Conservation (phyloP, 2,888 invertebrate species). For the Drosophila mayaguana region DNA sequence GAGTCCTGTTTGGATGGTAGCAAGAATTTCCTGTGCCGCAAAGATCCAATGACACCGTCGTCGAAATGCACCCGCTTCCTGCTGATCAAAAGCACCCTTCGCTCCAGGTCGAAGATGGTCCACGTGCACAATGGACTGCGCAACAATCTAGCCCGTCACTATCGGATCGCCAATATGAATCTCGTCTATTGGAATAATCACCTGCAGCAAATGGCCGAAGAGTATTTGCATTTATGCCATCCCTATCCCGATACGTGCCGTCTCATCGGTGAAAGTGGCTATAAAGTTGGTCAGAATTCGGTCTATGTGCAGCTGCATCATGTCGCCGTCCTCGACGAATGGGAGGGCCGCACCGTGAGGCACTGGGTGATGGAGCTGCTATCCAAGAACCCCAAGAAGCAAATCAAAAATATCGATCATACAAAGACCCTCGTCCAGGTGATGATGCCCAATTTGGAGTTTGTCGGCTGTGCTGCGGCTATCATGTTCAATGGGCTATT, state of each 20-base stretch:
- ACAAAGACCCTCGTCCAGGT: conserved; percentile 28
- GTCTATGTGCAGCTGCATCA: conserved; percentile 18
- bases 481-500: conserved; percentile 55
- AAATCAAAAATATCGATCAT: not conserved
- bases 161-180: conserved; percentile 47
- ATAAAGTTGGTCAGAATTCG: conserved; percentile 43
- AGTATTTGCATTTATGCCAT: conserved; percentile 40
- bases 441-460: conserved; percentile 47
- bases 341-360: conserved; percentile 43
- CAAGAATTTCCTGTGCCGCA: conserved; percentile 40
- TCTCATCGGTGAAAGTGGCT: conserved; percentile 24
- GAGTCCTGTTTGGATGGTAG: conserved; percentile 33
- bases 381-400: not conserved
- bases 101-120: conserved; percentile 16
- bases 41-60: not conserved
- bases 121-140: conserved; percentile 53
- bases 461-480: conserved; percentile 51
- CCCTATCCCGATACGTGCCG: conserved; percentile 39
- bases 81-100: not conserved
- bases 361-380: conserved; percentile 41
- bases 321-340: conserved; percentile 4
- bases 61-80: conserved; percentile 36
- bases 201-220: conserved; percentile 53
- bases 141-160: conserved; percentile 39
- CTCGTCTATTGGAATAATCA: conserved; percentile 53